phyloP scores from a whole-genome alignment of 2,888 invertebrate species.

The Hedychridium roseum region DNA sequence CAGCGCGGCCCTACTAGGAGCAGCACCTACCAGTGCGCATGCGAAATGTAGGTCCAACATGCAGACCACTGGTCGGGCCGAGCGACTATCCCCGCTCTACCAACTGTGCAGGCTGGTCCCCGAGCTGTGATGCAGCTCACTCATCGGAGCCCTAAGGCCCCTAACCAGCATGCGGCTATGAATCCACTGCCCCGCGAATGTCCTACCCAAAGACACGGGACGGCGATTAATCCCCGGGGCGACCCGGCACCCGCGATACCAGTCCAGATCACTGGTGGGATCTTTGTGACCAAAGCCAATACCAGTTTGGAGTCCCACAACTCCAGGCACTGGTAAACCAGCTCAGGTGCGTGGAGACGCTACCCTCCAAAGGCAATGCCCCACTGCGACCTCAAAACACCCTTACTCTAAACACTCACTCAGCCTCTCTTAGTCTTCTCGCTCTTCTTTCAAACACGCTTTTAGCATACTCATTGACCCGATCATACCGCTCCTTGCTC shows the following conservation, averaged over 20 bases:
- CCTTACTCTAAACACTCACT: no score
- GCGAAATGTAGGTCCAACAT: background rate
- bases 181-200: background rate
- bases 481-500: background rate
- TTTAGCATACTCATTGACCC: background rate
- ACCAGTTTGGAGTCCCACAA: background rate
- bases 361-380: background rate
- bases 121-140: background rate
- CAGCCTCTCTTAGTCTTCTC: background rate
- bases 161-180: background rate
- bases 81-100: background rate
- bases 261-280: no score
- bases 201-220: background rate
- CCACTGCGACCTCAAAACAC: background rate
- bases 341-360: background rate
- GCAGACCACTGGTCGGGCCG: background rate
- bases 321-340: background rate
- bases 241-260: no score
- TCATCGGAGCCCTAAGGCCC: background rate
- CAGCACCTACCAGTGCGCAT: background rate
- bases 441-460: background rate
- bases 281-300: no score
- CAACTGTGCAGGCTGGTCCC: background rate
- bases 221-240: background rate
- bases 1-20: no score